Percentiles rank a stretch among this genome's conserved stretches.
Evolutionary conservation across 2,113 vertebrate species (phyloP).

Genomic region (Planiliza haematocheilus): DNA sequence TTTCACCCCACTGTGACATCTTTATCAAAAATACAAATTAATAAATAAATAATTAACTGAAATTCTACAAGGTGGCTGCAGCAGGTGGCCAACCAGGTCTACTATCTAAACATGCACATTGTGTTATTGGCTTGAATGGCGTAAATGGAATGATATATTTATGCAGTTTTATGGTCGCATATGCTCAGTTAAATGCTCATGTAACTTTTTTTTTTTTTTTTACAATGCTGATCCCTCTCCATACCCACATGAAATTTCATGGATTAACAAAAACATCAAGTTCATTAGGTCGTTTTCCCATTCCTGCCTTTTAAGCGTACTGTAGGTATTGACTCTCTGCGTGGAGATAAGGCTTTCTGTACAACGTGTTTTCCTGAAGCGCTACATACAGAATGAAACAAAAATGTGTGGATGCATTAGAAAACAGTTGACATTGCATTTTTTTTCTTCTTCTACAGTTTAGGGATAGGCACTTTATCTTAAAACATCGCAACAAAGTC

Average conservation of each 20-base stretch:
- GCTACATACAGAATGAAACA: constrained; percentile 61
- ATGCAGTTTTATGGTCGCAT: constrained; percentile 51
- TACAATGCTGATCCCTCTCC: constrained; percentile 37
- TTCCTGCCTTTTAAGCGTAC: constrained; percentile 39
- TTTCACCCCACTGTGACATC: constrained; percentile 47
- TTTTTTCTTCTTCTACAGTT: constrained; percentile 76
- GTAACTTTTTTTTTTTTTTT: constrained; percentile 38
- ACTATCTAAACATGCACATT: constrained; percentile 65
- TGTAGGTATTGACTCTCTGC: constrained; percentile 58
- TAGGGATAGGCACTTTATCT: constrained; percentile 96
- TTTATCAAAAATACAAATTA: constrained; percentile 20
- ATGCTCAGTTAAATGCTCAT: constrained; percentile 54
- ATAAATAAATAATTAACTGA: constrained; percentile 16
- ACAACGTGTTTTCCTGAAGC: constrained; percentile 70
- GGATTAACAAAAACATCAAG: constrained; percentile 61
- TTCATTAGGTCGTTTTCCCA: constrained; percentile 41
- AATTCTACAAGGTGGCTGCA: constrained; percentile 40
- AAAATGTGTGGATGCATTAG: constrained; percentile 67
- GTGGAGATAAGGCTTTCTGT: constrained; percentile 74
- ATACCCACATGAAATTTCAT: constrained; percentile 33
- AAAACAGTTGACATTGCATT: constrained; percentile 84
- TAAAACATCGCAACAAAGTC: constrained; percentile 86
- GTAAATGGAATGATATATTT: constrained; percentile 53
- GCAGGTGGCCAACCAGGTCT: constrained; percentile 38
- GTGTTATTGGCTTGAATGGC: constrained; percentile 61